These are phyloP conservation scores for Rhagoletis zephyria DNA, from an alignment of 1,140 invertebrate genomes.

Conservation along the genomic window DNA sequence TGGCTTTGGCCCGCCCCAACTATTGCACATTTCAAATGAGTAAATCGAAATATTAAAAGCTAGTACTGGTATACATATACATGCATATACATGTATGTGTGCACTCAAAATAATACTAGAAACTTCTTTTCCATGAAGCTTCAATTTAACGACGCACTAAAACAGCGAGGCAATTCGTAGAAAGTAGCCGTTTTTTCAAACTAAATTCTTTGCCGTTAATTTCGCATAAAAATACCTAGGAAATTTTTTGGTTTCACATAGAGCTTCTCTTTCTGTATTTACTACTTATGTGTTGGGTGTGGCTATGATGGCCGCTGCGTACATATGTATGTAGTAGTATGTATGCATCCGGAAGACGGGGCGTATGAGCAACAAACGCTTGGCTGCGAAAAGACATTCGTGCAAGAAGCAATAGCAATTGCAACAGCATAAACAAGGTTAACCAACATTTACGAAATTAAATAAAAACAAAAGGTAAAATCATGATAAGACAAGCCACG, in stretches of 20 bases:
- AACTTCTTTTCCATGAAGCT: neutral
- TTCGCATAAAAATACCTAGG: neutral
- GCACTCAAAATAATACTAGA: no score
- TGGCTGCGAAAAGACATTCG: neutral
- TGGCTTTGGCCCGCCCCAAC: neutral
- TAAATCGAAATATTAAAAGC: neutral
- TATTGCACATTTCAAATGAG: neutral
- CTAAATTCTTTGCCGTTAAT: neutral
- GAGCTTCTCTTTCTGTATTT: neutral
- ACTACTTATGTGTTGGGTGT: neutral
- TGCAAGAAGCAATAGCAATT: neutral
- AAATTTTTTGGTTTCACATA: neutral
- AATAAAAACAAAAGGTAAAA: conserved; percentile 38
- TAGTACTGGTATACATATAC: no score
- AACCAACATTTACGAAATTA: neutral
- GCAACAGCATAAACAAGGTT: neutral
- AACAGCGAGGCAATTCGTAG: neutral
- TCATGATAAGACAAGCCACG: neutral
- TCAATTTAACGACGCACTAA: neutral
- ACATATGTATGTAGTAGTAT: neutral
- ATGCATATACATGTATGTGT: no score
- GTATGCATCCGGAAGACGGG: neutral
- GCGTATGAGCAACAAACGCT: neutral
- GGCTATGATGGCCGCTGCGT: neutral
- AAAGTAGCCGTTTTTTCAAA: neutral